Percentiles rank a stretch among this genome's conserved stretches.
These are phyloP conservation scores for Plectropomus leopardus DNA, from an alignment of 2,113 vertebrate species.

Conservation along the genomic window DNA sequence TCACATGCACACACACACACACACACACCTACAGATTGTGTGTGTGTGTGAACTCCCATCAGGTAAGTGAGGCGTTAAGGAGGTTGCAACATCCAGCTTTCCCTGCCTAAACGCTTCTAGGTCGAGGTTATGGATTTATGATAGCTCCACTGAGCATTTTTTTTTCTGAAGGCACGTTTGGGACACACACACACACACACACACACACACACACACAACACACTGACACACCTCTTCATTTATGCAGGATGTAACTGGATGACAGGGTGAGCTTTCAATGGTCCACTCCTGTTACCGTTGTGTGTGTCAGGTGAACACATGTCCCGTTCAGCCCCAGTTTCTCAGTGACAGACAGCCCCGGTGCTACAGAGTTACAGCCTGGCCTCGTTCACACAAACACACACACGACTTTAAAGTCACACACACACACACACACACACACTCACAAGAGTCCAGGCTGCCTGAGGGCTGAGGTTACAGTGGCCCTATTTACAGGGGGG, in stretches of 20 bases:
- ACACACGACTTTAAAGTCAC: conserved; percentile 17
- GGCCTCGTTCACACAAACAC: conserved; percentile 58
- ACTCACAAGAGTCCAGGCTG: conserved; percentile 12
- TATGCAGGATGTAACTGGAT: conserved; percentile 9
- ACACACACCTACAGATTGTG: conserved; percentile 6
- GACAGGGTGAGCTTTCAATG: conserved; percentile 22
- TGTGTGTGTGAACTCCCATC: conserved; percentile 16
- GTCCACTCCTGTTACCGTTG: conserved; percentile 13
- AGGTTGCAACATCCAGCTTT: conserved; percentile 7
- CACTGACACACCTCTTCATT: conserved; percentile 3
- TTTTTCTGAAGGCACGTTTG: neutral
- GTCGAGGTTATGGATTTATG: conserved; percentile 34
- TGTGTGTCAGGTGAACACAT: conserved; percentile 58
- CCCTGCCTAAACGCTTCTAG: conserved; percentile 21
- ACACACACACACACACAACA: conserved; percentile 9
- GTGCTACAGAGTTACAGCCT: conserved; percentile 50
- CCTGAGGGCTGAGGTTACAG: conserved; percentile 60
- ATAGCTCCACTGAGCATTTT: conserved; percentile 16
- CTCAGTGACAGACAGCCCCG: conserved; percentile 42
- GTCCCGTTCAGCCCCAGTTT: conserved; percentile 63
- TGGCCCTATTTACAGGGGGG: conserved; percentile 71
- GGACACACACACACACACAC: neutral
- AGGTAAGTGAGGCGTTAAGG: conserved; percentile 33
- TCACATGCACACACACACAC: conserved; percentile 8
- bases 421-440: conserved; percentile 27